Base-by-base conservation (phyloP, 1,140 invertebrate genomes). In the Drosophila sucinea region DNA sequence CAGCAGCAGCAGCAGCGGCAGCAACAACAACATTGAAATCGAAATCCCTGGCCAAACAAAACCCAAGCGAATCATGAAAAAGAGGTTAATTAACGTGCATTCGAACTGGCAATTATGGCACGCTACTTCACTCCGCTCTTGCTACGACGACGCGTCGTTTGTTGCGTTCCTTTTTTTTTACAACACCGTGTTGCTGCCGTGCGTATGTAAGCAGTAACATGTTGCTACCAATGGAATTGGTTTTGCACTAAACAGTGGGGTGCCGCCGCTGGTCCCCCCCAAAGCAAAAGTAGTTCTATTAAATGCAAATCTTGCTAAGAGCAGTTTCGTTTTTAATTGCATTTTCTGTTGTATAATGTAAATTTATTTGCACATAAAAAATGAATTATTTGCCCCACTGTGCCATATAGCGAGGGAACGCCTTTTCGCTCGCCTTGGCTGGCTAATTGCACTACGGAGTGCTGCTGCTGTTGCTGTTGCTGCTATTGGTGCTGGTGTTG, bases 51-150 rank as follows among this genome's bases (percentile, higher is more conserved):
- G 75, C 69, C 67, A 74, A 86, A 70, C 33, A 35, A 70, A 77
- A 77, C 29, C 68, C 57, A 44, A 29, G 62, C 74, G 57, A 58
- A 84, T 79, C 81, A 86, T 86, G 84, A 78, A 90, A 81, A 90
- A 90, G 85, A 90, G 85, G 85, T 90, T 90, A 90, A 90, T 90
- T 90, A 90, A 90, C 86, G 86, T 81, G 79, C 86, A 90, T 81
- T 86, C 86, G 77, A 90, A 90, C 86, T 79, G 74, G 85, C 86
- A 90, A 90, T 90, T 90, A 90, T 82, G 79, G 75, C 79, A 84
- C 86, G 76, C 74, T 56, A 27, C 64, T 55, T 27, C 40, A 38
- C 44, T 23, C 44, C 25, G 7, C 10, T 30, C 33, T 55, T 54
- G 40, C 67, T 17, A 8, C 4, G 33, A 1, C 8, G 6, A 33